Conservation (phyloP, 2,888 invertebrate genomes). For the Eristalis arbustorum region DNA sequence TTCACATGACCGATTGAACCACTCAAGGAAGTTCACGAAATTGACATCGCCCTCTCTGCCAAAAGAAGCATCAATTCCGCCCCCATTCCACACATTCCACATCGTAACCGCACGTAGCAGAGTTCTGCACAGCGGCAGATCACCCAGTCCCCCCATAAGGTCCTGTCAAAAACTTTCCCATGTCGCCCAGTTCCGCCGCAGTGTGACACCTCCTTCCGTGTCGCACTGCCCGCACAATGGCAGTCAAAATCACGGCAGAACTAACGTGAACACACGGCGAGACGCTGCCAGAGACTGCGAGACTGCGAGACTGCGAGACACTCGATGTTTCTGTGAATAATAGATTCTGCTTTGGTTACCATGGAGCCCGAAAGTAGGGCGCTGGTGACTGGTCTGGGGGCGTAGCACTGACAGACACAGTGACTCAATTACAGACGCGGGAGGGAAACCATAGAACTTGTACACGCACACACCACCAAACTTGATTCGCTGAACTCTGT, state of each 20-base stretch:
- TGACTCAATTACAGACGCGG: constrained; percentile 59
- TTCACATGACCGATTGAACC: no score
- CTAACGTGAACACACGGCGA: not conserved
- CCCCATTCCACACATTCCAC: not conserved
- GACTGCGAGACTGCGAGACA: not conserved
- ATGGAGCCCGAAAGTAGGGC: constrained; percentile 39
- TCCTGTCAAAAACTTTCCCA: not conserved
- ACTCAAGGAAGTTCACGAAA: no score
- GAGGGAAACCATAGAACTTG: constrained; percentile 15
- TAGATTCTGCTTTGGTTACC: constrained; percentile 38
- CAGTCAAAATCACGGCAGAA: not conserved
- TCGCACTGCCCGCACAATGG: not conserved
- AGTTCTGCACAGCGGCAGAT: not conserved
- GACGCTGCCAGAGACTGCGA: not conserved
- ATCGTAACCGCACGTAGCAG: no score
- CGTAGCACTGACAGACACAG: not conserved
- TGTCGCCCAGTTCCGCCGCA: not conserved
- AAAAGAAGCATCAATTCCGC: no score
- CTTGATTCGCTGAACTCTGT: constrained; percentile 52
- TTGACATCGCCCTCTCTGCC: no score
- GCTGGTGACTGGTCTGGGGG: not conserved
- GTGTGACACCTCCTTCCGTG: not conserved
- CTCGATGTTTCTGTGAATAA: constrained; percentile 30
- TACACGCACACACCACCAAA: not conserved
- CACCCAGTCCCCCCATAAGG: not conserved